Conservation (phyloP, 2,113 vertebrate species). For the Saguinus midas region DNA sequence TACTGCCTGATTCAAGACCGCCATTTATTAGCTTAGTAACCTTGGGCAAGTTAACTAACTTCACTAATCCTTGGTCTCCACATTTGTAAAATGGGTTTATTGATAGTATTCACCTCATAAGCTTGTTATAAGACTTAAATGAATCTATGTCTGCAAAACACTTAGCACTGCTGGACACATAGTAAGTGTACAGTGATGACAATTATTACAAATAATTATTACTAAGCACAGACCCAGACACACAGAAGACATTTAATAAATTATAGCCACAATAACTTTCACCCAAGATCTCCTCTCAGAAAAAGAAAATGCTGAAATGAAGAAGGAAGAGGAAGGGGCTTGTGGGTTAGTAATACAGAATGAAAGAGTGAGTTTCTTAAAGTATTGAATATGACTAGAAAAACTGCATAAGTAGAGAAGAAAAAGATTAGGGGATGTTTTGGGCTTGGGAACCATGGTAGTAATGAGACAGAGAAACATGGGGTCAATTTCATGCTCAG, state of each 20-base stretch:
- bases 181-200: background rate
- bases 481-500: background rate
- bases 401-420: background rate
- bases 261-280: background rate
- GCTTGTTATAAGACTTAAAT: background rate
- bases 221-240: background rate
- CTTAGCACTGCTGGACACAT: background rate
- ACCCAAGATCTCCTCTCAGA: background rate
- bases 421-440: background rate
- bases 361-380: background rate
- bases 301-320: background rate
- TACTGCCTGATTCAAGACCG: background rate
- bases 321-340: background rate
- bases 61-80: background rate
- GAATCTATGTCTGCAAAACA: background rate
- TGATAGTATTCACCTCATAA: background rate
- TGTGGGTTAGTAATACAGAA: background rate
- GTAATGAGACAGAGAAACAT: background rate
- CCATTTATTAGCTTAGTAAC: background rate
- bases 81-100: background rate
- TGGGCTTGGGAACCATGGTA: background rate
- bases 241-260: background rate
- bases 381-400: background rate
- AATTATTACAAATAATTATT: constrained; percentile 1
- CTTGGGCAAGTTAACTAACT: background rate